Percentiles rank a stretch among this genome's conserved stretches.
phyloP scores from a whole-genome alignment of 2,797 vertebrate species.

The Borostomias antarcticus region DNA sequence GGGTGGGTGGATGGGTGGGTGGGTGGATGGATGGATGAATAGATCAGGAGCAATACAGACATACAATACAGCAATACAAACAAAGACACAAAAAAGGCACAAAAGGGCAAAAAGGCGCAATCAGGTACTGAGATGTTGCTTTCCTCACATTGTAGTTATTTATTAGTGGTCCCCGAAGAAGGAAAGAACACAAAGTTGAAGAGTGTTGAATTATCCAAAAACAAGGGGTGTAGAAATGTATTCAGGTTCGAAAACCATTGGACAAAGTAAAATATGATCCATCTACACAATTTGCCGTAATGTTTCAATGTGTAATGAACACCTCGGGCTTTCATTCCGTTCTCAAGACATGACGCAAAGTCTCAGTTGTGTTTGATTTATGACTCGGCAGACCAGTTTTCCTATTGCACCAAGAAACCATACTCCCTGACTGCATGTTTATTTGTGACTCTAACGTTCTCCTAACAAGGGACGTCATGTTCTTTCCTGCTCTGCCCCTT shows the following conservation, averaged over 20 bases:
- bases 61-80: too few species aligned
- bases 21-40: too few species aligned
- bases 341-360: constrained; percentile 30
- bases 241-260: background rate
- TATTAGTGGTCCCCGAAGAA: too few species aligned
- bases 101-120: too few species aligned
- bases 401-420: constrained; percentile 64
- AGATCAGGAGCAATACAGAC: too few species aligned
- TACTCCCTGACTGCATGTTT: constrained; percentile 63
- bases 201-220: background rate
- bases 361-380: constrained; percentile 36
- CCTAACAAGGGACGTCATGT: constrained; percentile 55
- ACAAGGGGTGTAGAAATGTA: background rate
- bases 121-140: too few species aligned
- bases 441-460: constrained; percentile 62
- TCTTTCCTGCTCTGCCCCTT: constrained; percentile 29
- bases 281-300: constrained; percentile 7
- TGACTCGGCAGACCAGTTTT: constrained; percentile 37
- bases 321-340: constrained; percentile 28
- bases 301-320: constrained; percentile 19
- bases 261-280: background rate
- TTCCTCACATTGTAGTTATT: too few species aligned
- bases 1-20: too few species aligned
- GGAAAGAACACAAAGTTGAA: background rate
- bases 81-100: too few species aligned